phyloP scores from a whole-genome alignment of 37 sponge, comb jelly and placozoan species.

The Aplysina aerophoba region DNA sequence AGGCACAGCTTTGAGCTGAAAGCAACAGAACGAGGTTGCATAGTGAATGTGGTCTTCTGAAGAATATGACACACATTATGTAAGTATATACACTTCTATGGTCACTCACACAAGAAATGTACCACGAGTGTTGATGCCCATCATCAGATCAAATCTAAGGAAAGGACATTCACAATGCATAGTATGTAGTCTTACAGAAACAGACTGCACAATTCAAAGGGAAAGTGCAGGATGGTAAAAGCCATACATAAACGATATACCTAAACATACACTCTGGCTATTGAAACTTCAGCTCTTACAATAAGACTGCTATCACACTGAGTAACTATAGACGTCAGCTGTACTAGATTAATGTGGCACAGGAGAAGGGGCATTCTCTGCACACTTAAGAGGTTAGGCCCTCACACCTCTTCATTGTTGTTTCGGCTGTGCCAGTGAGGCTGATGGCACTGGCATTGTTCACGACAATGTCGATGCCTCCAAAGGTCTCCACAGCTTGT shows the following conservation, averaged over 20 bases:
- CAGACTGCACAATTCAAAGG: too few relatives aligned
- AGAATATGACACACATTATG: not conserved
- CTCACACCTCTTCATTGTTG: conserved; percentile 93
- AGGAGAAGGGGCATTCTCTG: not conserved
- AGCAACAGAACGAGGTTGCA: not conserved
- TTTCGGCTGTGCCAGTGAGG: conserved; percentile 90
- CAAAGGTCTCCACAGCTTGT: conserved; percentile 88
- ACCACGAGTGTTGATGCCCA: conserved; percentile 94
- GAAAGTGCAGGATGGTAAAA: too few relatives aligned
- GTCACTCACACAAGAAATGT: conserved; percentile 83
- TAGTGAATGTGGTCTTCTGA: not conserved
- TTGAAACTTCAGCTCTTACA: too few relatives aligned
- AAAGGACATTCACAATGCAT: not conserved
- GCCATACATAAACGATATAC: too few relatives aligned
- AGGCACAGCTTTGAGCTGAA: conserved; percentile 91
- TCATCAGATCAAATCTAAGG: conserved; percentile 96
- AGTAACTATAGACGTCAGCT: not conserved
- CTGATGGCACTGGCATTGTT: conserved; percentile 99
- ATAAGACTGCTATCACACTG: not conserved
- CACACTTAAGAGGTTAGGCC: not conserved
- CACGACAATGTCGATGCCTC: conserved; percentile 96
- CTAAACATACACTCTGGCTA: too few relatives aligned
- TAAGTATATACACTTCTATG: not conserved
- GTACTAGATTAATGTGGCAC: not conserved
- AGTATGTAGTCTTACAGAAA: too few relatives aligned